Conservation (phyloP, 2,113 vertebrate genomes). For the Dermatemys mawii region DNA sequence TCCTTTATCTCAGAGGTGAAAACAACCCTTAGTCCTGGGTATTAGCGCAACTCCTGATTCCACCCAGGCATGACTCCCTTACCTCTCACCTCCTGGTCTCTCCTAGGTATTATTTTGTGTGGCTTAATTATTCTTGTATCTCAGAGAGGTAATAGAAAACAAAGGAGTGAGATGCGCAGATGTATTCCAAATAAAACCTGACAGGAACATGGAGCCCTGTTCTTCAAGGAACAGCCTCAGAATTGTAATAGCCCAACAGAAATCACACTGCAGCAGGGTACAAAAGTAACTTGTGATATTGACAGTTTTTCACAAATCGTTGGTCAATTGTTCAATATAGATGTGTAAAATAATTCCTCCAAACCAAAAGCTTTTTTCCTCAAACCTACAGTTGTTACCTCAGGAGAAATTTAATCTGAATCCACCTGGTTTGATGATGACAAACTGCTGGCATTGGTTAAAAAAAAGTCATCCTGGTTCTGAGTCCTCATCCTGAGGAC, state of each 20-base stretch:
- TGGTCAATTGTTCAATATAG: not conserved
- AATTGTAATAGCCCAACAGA: not conserved
- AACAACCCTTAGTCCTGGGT: not conserved
- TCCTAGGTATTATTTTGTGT: not conserved
- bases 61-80: not conserved
- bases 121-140: not conserved
- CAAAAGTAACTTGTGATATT: not conserved
- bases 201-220: not conserved
- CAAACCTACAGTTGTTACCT: not conserved
- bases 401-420: not conserved
- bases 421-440: not conserved
- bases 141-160: not conserved
- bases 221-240: not conserved
- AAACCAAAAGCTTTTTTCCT: not conserved
- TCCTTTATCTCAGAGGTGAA: not conserved
- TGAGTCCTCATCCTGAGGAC: not conserved
- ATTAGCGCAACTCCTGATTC: not conserved
- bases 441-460: not conserved
- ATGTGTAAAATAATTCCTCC: not conserved
- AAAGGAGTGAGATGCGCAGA: not conserved
- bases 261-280: not conserved
- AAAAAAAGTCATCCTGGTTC: conserved; percentile 8
- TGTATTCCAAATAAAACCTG: not conserved
- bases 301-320: not conserved
- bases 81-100: not conserved